Conservation (phyloP, 2,113 vertebrate genomes). For the Poeciliopsis retropinna region DNA sequence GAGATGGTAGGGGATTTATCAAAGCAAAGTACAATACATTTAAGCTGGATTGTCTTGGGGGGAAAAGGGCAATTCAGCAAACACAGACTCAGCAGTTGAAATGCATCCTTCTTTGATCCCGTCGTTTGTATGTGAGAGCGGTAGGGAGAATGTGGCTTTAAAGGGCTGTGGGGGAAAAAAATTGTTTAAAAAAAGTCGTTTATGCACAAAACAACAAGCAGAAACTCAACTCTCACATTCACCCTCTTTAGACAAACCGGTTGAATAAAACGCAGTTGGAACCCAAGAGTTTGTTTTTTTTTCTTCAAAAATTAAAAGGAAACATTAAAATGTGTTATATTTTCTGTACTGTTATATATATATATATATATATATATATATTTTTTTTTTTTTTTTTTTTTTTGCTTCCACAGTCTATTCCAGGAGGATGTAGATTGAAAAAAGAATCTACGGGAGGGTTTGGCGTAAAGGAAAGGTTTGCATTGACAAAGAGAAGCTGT, state of each 20-base stretch:
- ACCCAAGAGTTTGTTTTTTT: background rate
- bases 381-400: too few relatives aligned
- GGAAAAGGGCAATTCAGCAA: constrained; percentile 63
- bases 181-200: constrained; percentile 8
- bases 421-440: background rate
- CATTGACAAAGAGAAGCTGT: background rate
- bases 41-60: constrained; percentile 68
- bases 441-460: too few relatives aligned
- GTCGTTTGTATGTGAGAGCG: constrained; percentile 66
- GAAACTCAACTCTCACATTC: constrained; percentile 10
- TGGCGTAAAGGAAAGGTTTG: background rate
- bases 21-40: constrained; percentile 51
- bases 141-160: constrained; percentile 33
- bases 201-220: background rate
- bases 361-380: too few relatives aligned
- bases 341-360: background rate
- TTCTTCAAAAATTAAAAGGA: background rate
- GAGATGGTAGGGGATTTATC: constrained; percentile 28
- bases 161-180: constrained; percentile 24
- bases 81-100: constrained; percentile 59
- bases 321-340: background rate
- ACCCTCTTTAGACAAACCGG: background rate
- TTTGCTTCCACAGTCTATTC: too few relatives aligned
- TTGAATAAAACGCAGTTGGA: background rate
- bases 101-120: constrained; percentile 57